Evolutionary conservation across 2,888 invertebrate genomes (phyloP), one percentile per base, ranked within the genome.

Genomic region (Chironomus riparius): DNA sequence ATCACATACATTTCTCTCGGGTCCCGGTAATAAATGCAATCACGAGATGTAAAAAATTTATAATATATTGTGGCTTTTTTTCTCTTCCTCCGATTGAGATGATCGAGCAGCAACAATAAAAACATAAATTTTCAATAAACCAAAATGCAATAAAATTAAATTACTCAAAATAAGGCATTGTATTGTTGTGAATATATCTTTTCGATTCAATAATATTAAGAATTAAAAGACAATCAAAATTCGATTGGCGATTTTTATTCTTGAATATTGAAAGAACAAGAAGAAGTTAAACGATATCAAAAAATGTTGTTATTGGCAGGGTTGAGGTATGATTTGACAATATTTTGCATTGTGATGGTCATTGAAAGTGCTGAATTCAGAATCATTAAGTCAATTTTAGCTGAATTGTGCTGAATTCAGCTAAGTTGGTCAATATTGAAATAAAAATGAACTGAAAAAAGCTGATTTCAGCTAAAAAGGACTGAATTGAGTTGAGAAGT

Each of bases 161-260:
- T 74, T 74, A 74, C 74, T 74, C 74, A 74, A 56, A 70, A 48
- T n/a, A 68, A 28, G 68, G 70, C 24, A 70, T 28, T 56, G 24
- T 56, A 56, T 56, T 56, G 18, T 56, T 56, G 18, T 56, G 56
- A 15, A 56, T 22, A 62, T 38, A 72, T 61, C 10, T 61, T 28
- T 38, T 72, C 61, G 61, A n/a, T 65, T 65, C 21, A 4, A 7
- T 56, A 15, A 18, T 56, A 56, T 47, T 12, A 22, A 56, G 50
- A 50, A 72, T 72, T 72, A 72, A 72, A 72, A 72, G 72, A 72
- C 72, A 72, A 72, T 72, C 72, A 72, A 72, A 72, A 61, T 61
- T 72, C 72, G 56, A 61, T 72, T 72, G 61, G 65, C 21, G 65
- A 56, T 56, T 56, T 18, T 38, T 38, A 38, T 38, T 38, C 38